phyloP scores from a whole-genome alignment of 2,888 invertebrate genomes.

The Pseudolycoriella hygida region DNA sequence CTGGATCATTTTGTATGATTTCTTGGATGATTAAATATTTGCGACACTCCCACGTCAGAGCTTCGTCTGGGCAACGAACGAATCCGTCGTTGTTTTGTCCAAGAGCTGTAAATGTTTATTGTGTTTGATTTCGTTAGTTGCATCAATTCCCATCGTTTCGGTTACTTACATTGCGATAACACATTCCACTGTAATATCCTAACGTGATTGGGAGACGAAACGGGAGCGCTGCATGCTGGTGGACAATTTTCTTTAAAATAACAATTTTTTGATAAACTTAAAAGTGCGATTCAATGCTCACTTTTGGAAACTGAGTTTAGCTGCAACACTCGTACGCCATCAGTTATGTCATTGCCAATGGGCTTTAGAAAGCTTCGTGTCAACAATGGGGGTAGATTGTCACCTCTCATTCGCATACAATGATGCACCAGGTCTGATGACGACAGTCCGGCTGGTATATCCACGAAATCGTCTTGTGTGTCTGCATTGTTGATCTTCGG shows the following conservation, averaged over 20 bases:
- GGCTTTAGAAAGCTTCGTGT: constrained; percentile 22
- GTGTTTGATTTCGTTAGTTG: too few species aligned
- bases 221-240: constrained; percentile 31
- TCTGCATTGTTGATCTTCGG: constrained; percentile 46
- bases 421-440: constrained; percentile 34
- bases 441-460: constrained; percentile 30
- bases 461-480: constrained; percentile 38
- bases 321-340: constrained; percentile 26
- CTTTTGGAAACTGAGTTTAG: constrained; percentile 32
- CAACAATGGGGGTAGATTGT: constrained; percentile 32
- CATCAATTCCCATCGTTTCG: too few species aligned
- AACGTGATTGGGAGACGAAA: constrained; percentile 30
- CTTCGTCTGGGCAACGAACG: constrained; percentile 48
- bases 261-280: background rate
- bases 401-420: constrained; percentile 30
- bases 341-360: constrained; percentile 20
- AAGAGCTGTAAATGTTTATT: constrained; percentile 40
- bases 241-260: constrained; percentile 7
- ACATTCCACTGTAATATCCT: constrained; percentile 54
- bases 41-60: constrained; percentile 48
- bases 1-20: constrained; percentile 46
- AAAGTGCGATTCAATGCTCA: constrained; percentile 11
- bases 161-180: constrained; percentile 44
- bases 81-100: constrained; percentile 55
- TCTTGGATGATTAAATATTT: constrained; percentile 51